phyloP scores from a whole-genome alignment of 1,140 invertebrate genomes.

The Leucophenga varia region DNA sequence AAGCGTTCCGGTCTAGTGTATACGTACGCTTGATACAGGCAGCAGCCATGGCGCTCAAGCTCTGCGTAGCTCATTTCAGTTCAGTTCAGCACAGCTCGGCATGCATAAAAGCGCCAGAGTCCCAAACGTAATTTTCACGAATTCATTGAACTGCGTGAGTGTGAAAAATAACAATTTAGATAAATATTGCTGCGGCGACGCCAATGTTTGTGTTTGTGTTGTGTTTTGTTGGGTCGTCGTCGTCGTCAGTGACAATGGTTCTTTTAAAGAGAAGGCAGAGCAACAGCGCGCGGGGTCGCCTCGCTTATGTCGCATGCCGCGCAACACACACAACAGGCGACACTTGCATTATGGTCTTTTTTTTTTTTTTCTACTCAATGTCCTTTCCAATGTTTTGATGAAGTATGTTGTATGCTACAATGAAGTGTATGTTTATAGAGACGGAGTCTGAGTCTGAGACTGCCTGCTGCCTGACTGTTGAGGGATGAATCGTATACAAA shows the following conservation, averaged over 20 bases:
- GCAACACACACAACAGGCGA: slow-evolving; percentile 27
- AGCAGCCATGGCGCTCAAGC: slow-evolving; percentile 5
- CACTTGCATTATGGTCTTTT: not conserved
- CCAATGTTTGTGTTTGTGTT: not conserved
- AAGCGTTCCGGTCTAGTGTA: slow-evolving; percentile 1
- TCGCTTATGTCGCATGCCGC: slow-evolving; percentile 3
- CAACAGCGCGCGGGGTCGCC: slow-evolving; percentile 36
- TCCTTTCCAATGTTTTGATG: not conserved
- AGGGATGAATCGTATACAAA: too few relatives aligned
- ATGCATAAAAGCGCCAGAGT: slow-evolving; percentile 40
- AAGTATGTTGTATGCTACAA: too few relatives aligned
- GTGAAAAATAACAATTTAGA: slow-evolving; percentile 57
- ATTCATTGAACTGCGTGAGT: slow-evolving; percentile 57
- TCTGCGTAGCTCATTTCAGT: slow-evolving; percentile 8
- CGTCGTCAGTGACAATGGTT: too few relatives aligned
- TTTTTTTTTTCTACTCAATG: not conserved
- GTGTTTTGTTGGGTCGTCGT: too few relatives aligned
- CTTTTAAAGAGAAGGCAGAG: too few relatives aligned
- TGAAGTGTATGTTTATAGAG: too few relatives aligned
- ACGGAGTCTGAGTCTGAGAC: not conserved
- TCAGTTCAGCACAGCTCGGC: slow-evolving; percentile 10
- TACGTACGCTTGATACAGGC: slow-evolving; percentile 8
- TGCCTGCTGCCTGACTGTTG: slow-evolving; percentile 3
- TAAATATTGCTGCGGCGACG: slow-evolving; percentile 46
- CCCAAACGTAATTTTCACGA: slow-evolving; percentile 57